A percentile compares a stretch with the other conserved stretches of the same genome.
Conservation (phyloP, 2,888 invertebrate genomes). For the Hyalella azteca region DNA sequence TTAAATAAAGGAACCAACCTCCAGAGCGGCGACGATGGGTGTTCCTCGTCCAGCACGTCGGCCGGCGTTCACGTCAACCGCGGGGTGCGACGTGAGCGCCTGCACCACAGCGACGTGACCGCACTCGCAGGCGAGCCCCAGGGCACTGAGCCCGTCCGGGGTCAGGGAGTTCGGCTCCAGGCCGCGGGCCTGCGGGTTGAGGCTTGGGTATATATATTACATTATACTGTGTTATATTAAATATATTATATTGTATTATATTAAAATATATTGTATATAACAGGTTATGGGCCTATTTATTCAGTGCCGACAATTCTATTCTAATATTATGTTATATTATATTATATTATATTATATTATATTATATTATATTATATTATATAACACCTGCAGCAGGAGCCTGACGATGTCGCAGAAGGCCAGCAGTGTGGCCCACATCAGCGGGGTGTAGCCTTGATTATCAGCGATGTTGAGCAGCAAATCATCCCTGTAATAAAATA, state of each 20-base stretch:
- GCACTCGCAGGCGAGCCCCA: slow-evolving; percentile 54
- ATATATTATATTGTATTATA: too few relatives aligned
- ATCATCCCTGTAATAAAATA: slow-evolving; percentile 1
- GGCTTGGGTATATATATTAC: too few relatives aligned
- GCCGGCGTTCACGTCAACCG: slow-evolving; percentile 53
- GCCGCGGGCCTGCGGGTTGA: slow-evolving; percentile 37
- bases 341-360: too few relatives aligned
- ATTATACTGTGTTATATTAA: too few relatives aligned
- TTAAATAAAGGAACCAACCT: too few relatives aligned
- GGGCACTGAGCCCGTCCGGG: slow-evolving; percentile 51
- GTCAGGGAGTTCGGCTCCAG: slow-evolving; percentile 49
- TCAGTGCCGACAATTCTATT: too few relatives aligned
- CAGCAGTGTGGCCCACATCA: slow-evolving; percentile 55
- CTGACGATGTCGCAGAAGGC: slow-evolving; percentile 52
- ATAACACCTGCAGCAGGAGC: slow-evolving; percentile 49
- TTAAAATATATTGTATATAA: too few relatives aligned
- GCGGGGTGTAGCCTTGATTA: slow-evolving; percentile 53
- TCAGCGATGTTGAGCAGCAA: slow-evolving; percentile 43
- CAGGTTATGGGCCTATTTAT: too few relatives aligned
- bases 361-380: too few relatives aligned
- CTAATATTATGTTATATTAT: too few relatives aligned
- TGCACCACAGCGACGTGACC: slow-evolving; percentile 57
- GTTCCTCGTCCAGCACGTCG: slow-evolving; percentile 40
- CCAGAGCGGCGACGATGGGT: slow-evolving; percentile 53
- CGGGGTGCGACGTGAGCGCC: slow-evolving; percentile 46